These are phyloP conservation scores for Rhodinocichla rosea DNA, from an alignment of 2,113 vertebrate species.

Conservation along the genomic window DNA sequence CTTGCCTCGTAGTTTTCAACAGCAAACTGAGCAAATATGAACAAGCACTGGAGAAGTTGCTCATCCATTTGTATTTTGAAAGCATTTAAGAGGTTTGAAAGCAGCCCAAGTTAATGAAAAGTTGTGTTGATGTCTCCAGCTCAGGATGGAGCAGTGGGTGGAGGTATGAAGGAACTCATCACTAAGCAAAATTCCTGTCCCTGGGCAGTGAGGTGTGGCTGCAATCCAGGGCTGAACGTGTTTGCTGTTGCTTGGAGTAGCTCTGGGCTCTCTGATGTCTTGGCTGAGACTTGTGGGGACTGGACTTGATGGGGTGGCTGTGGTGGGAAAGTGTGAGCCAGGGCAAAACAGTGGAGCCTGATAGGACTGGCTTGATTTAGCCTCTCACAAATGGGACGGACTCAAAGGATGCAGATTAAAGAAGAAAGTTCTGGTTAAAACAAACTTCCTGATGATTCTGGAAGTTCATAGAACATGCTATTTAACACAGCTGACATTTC, in stretches of 20 bases:
- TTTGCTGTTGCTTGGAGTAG: background rate
- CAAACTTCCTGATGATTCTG: background rate
- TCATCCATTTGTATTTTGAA: conserved; percentile 34
- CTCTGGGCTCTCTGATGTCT: conserved; percentile 20
- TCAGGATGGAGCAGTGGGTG: conserved; percentile 38
- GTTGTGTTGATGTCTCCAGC: conserved; percentile 27
- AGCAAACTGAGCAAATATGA: background rate
- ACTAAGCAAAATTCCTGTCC: conserved; percentile 55
- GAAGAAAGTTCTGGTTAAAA: background rate
- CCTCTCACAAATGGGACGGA: background rate
- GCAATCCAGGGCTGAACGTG: background rate
- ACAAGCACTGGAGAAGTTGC: background rate
- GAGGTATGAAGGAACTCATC: background rate
- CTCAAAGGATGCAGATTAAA: background rate
- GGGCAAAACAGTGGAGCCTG: background rate
- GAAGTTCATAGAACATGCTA: accelerated
- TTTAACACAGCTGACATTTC: background rate
- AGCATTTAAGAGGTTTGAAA: conserved; percentile 16
- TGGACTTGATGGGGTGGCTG: background rate
- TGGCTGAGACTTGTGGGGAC: background rate
- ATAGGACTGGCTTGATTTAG: background rate
- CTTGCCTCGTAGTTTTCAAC: background rate
- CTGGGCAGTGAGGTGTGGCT: conserved; percentile 53
- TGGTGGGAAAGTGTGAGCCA: background rate
- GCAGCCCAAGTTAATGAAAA: conserved; percentile 15